Evolutionary conservation across 2,888 invertebrate genomes (phyloP), one percentile per base, ranked within the genome.

Genomic region (Prosopocoilus inquinatus): DNA sequence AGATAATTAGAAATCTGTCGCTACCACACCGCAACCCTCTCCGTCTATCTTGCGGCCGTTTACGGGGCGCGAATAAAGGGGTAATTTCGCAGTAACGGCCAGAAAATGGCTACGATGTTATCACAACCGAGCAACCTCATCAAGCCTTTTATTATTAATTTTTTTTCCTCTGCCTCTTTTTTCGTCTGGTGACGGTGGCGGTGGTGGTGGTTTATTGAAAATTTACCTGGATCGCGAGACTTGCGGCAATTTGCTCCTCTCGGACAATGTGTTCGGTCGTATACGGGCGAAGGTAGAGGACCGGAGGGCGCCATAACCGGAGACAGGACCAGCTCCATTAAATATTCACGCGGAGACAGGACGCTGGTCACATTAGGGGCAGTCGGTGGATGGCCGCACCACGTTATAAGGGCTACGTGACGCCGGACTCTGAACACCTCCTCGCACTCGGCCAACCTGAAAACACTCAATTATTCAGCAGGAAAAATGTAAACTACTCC

Each of bases 1-100:
- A 60, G 57, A 60, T 60, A 60, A 60, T 60, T 60, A 60, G 60
- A 60, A 60, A 60, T 60, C 60, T 60, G 60, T 60, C 57, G 57
- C 54, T 54, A 55, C 55, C 60, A 57, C 57, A 46, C 60, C 59
- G 59, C 60, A 57, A 60, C 60, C 57, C 60, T 55, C 51, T 52
- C 57, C 55, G 54, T 59, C 51, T 57, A 59, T 57, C 60, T 49
- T 13, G 15, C 41, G 12, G 41, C 11, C 13, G 15, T 41, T 15
- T 16, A 15, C 2, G 41, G n/a, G 41, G 9, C 41, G 41, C 9
- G 41, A 9, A 41, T 41, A 41, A 41, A 41, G 41, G 41, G 41
- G 41, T 41, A 15, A 41, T 41, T 41, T 41, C 9, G 41, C 16
- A 15, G 41, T 41, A 41, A 41, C 41, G 41, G 41, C 41, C 41